Evolutionary conservation across 2,797 vertebrate species (phyloP).

Genomic region (Notolabrus celidotus): DNA sequence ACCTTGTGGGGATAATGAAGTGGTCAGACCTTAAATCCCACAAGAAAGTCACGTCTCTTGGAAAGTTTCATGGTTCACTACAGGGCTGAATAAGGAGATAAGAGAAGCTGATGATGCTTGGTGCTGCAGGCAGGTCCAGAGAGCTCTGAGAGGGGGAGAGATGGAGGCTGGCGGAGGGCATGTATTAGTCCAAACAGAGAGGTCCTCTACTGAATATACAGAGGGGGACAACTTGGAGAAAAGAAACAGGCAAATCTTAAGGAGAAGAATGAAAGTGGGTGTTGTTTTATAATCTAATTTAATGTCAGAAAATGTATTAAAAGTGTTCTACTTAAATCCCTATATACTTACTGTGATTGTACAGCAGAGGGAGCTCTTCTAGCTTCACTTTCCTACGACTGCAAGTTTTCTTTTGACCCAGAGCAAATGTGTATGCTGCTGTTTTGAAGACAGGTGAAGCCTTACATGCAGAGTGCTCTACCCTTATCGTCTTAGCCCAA

Average conservation of each 20-base stretch:
- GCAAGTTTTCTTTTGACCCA: too few relatives aligned
- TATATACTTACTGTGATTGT: background rate
- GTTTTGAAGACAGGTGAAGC: too few relatives aligned
- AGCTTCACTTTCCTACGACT: background rate
- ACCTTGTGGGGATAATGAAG: slow-evolving; percentile 1
- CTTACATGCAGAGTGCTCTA: too few relatives aligned
- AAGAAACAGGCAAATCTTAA: too few relatives aligned
- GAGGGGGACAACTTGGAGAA: too few relatives aligned
- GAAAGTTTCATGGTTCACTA: slow-evolving; percentile 72
- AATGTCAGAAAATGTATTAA: background rate
- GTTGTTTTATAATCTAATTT: too few relatives aligned
- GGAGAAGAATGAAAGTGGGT: too few relatives aligned
- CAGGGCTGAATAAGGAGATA: slow-evolving; percentile 61
- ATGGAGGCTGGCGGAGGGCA: too few relatives aligned
- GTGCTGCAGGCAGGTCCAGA: slow-evolving; percentile 77
- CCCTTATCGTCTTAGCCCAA: too few relatives aligned
- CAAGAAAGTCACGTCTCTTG: slow-evolving; percentile 25
- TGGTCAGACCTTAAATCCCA: slow-evolving; percentile 8
- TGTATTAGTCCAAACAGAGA: slow-evolving; percentile 73
- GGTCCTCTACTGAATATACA: background rate
- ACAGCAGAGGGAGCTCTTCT: slow-evolving; percentile 16
- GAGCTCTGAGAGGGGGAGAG: slow-evolving; percentile 87
- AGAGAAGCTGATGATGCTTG: slow-evolving; percentile 62
- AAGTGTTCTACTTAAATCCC: background rate
- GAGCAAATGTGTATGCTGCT: too few relatives aligned